These are phyloP conservation scores for Mayetiola destructor DNA, from an alignment of 2,888 invertebrate species.

Conservation along the genomic window DNA sequence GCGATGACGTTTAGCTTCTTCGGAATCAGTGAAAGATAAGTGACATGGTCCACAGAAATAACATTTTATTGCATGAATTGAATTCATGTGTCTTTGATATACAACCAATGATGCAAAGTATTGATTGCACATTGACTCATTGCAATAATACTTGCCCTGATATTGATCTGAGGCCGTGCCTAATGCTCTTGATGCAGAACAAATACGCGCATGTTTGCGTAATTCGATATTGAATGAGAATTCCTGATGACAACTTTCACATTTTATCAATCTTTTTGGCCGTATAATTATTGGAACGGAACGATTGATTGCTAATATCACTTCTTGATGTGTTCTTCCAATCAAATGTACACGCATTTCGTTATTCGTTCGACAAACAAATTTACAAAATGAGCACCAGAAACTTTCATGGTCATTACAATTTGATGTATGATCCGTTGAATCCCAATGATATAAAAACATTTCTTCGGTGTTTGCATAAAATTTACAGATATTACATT, in stretches of 20 bases:
- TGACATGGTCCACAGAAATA: constrained; percentile 57
- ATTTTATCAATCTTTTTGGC: constrained; percentile 47
- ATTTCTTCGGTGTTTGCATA: constrained; percentile 62
- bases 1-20: constrained; percentile 51
- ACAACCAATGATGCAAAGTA: constrained; percentile 47
- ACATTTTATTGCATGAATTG: constrained; percentile 42
- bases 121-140: constrained; percentile 38
- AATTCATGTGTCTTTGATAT: constrained; percentile 51
- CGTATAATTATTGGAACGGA: constrained; percentile 67
- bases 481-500: constrained; percentile 71
- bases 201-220: constrained; percentile 42
- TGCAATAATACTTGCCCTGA: constrained; percentile 48
- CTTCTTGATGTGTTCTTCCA: constrained; percentile 52
- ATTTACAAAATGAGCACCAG: constrained; percentile 62
- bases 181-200: constrained; percentile 31
- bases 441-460: constrained; percentile 61
- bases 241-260: constrained; percentile 48
- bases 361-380: constrained; percentile 45
- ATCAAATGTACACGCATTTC: constrained; percentile 55
- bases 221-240: constrained; percentile 67
- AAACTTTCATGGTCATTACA: constrained; percentile 40
- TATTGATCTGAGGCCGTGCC: constrained; percentile 48
- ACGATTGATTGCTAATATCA: constrained; percentile 58
- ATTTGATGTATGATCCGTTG: constrained; percentile 43
- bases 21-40: constrained; percentile 43